Base-by-base conservation (phyloP, 2,888 invertebrate species). In the Netelia inedita region DNA sequence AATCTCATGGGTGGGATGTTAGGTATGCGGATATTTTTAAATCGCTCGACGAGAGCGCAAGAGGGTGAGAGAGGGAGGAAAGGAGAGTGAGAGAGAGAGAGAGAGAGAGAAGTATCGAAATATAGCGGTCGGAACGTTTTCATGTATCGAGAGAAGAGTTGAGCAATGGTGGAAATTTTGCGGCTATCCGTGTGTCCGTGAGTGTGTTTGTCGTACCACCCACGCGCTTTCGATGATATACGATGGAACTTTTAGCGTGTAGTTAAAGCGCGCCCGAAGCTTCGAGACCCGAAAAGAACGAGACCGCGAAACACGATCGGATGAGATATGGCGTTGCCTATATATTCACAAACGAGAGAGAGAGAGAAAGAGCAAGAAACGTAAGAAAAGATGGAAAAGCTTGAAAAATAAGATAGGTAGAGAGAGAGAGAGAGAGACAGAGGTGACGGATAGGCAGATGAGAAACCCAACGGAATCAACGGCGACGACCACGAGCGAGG, bases 11-110 rank as follows among this genome's bases (percentile, higher is more conserved):
- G 43, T 69, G 53, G 76, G 55, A 87, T 85, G 83, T 85, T 53
- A 46, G 82, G 86, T 82, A 86, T 87, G 87, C 59, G 76, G 88
- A 87, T 89, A 90, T 89, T 89, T 89, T 88, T 89, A 89, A 88
- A 89, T 88, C 74, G 71, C 85, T 83, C 55, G 76, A 19, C 57
- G 41, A 41, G 41, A 41, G 50, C 72, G 9, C 35, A 23, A 61
- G 41, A 35, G 53, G 41, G 23, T 46, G 41, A 23, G n/a, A 11
- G n/a, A n/a, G n/a, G 35, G 28, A 28, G 28, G 28, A 5, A 28
- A 5, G 21, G 61, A 61, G 69, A 59, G 71, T 59, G 19, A 50
- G 57, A 35, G 68, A 68, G 59, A 14, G 41, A 57, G 5, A 28
- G 28, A 28, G 28, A 28, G n/a, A 43, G 19, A 23, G 28, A 65